These are phyloP conservation scores for Cavia porcellus DNA, from an alignment of 2,113 vertebrate genomes.

Conservation along the genomic window DNA sequence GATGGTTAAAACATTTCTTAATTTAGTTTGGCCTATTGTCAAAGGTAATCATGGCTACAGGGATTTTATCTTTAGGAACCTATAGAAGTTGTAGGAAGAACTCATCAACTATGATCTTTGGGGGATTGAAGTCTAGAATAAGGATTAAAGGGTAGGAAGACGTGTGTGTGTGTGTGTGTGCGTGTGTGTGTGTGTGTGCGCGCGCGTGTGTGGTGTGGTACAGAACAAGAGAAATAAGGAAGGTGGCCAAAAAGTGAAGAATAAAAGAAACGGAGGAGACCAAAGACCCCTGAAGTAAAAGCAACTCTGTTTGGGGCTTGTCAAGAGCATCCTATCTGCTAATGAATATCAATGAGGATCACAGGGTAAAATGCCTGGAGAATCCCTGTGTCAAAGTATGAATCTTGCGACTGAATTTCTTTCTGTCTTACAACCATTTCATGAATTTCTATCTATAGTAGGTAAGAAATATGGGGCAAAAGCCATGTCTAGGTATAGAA, in stretches of 20 bases:
- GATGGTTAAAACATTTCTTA: slow-evolving; percentile 20
- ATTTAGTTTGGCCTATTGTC: slow-evolving; percentile 1
- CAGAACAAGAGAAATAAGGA: not conserved
- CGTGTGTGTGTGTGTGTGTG: not conserved
- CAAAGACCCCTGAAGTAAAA: not conserved
- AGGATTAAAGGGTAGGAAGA: not conserved
- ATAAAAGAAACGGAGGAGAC: not conserved
- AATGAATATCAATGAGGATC: not conserved
- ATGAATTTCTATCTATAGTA: not conserved
- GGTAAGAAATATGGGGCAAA: not conserved
- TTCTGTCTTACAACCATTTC: not conserved
- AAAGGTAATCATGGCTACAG: not conserved
- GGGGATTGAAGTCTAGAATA: not conserved
- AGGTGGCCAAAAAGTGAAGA: not conserved
- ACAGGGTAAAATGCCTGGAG: not conserved
- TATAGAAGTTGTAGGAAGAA: not conserved
- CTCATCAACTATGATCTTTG: not conserved
- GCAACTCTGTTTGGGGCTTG: not conserved
- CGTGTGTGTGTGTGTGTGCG: not conserved
- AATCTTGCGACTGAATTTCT: not conserved
- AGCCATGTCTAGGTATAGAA: not conserved
- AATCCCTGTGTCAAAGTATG: not conserved
- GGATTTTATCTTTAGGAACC: not conserved
- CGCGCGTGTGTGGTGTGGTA: too few relatives aligned
- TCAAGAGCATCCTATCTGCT: not conserved